Evolutionary conservation across 2,888 invertebrate genomes (phyloP).

Genomic region (Griposia aprilina): DNA sequence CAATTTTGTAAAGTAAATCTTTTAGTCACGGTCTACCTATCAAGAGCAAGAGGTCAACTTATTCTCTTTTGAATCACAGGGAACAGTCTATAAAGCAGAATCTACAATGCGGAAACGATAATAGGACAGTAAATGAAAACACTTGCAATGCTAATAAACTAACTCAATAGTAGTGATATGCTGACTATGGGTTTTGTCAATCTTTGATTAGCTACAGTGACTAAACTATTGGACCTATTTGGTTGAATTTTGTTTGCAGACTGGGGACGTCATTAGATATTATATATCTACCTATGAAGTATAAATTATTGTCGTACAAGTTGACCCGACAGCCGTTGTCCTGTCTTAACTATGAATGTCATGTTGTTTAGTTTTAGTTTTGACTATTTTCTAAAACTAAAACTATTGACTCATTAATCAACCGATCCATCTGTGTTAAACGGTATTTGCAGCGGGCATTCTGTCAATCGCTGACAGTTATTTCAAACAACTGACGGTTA

Average conservation of each 20-base stretch:
- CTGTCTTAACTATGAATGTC: too few relatives aligned
- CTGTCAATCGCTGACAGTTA: too few relatives aligned
- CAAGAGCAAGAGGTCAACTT: background rate
- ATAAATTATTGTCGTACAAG: background rate
- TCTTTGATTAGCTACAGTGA: background rate
- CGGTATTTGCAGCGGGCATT: too few relatives aligned
- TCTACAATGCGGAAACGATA: background rate
- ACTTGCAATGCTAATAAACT: background rate
- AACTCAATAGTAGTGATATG: background rate
- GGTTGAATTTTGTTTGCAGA: background rate
- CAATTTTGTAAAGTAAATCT: background rate
- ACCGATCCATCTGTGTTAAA: too few relatives aligned
- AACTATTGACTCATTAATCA: too few relatives aligned
- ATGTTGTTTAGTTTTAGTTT: too few relatives aligned
- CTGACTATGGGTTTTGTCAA: too few relatives aligned
- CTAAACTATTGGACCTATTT: background rate
- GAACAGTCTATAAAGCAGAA: background rate
- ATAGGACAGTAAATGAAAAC: background rate
- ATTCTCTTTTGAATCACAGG: background rate
- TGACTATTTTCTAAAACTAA: too few relatives aligned
- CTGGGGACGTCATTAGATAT: background rate
- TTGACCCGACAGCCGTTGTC: too few relatives aligned
- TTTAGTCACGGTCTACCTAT: background rate
- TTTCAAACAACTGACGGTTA: too few relatives aligned
- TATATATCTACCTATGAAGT: too few relatives aligned